A percentile compares a stretch with the other conserved stretches of the same genome.
Conservation (phyloP, 2,113 vertebrate species). For the Leucosticte australis region DNA sequence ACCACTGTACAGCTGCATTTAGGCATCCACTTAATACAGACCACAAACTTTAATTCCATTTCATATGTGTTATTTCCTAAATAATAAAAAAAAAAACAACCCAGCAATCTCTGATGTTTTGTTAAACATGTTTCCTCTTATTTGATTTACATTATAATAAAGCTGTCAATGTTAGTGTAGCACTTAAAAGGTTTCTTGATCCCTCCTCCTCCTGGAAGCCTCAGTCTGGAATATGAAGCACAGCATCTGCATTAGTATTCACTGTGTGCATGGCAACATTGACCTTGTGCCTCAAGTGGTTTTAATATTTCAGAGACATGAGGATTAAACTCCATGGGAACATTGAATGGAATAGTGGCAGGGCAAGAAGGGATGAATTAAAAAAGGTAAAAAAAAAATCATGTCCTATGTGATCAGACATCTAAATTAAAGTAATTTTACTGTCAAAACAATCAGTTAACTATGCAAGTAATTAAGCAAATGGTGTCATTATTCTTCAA, state of each 20-base stretch:
- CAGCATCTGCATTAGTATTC: background rate
- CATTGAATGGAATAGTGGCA: background rate
- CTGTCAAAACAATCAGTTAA: background rate
- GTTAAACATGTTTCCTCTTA: background rate
- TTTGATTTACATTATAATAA: background rate
- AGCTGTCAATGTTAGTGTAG: background rate
- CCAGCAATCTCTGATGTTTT: background rate
- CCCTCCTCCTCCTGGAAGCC: background rate
- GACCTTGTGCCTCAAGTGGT: background rate
- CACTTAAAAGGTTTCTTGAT: background rate
- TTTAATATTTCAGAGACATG: slow-evolving; percentile 5
- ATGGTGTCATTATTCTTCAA: background rate
- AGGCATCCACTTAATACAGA: background rate
- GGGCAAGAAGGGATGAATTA: background rate
- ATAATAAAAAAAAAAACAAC: background rate
- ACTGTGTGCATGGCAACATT: background rate
- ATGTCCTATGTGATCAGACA: background rate
- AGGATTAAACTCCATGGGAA: slow-evolving; percentile 47
- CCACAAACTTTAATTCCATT: background rate
- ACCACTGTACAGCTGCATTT: background rate
- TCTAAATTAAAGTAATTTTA: background rate
- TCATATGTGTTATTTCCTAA: background rate
- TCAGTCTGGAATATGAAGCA: background rate
- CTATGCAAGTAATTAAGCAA: background rate
- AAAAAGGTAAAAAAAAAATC: background rate